Conservation (phyloP, 2,113 vertebrate genomes). For the Abramis brama region DNA sequence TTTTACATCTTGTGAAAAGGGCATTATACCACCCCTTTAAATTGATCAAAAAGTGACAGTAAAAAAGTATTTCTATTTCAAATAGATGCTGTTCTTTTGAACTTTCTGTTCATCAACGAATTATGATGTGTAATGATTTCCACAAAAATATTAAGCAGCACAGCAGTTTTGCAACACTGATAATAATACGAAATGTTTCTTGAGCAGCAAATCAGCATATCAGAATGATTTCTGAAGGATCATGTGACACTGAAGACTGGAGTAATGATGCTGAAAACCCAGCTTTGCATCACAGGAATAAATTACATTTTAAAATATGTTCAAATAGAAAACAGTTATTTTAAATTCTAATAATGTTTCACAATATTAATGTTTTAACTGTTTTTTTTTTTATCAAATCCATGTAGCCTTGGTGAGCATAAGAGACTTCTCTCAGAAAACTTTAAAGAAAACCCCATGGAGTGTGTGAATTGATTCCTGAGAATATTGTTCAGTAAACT, state of each 20-base stretch:
- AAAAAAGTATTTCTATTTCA: not conserved
- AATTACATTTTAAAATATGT: not conserved
- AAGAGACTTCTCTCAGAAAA: not conserved
- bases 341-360: not conserved
- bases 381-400: not conserved
- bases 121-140: not conserved
- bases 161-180: not conserved
- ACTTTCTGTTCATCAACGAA: too few species aligned
- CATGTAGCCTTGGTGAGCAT: not conserved
- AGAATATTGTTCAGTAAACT: not conserved
- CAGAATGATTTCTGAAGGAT: not conserved
- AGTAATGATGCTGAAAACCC: not conserved
- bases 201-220: not conserved
- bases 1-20: too few species aligned
- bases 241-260: not conserved
- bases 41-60: not conserved
- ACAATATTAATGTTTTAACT: not conserved
- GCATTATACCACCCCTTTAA: not conserved
- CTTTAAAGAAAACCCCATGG: not conserved
- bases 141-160: not conserved
- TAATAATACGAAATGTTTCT: not conserved
- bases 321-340: not conserved
- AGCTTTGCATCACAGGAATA: not conserved
- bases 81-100: not conserved
- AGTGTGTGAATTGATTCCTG: not conserved